Evolutionary conservation across 2,113 vertebrate genomes (phyloP).

Genomic region (Phasianus colchicus): DNA sequence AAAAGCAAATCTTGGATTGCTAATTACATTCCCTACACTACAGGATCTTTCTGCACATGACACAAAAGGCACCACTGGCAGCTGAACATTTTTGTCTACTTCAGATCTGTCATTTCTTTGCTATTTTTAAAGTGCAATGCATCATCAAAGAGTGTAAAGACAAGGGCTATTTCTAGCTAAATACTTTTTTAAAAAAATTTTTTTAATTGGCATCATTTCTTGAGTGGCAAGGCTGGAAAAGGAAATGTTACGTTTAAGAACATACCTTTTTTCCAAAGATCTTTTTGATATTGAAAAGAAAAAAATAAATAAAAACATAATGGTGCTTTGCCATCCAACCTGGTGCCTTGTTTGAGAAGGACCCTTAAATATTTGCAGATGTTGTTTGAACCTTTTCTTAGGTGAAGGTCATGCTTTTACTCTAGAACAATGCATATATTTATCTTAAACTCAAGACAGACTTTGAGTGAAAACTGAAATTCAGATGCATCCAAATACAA

Average conservation of each 20-base stretch:
- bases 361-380: not conserved
- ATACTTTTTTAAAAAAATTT: not conserved
- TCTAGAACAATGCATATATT: not conserved
- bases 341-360: not conserved
- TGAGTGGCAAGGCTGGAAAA: not conserved
- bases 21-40: not conserved
- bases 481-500: not conserved
- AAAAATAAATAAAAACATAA: not conserved
- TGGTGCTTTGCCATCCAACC: not conserved
- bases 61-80: not conserved
- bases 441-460: not conserved
- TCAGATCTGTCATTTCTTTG: not conserved
- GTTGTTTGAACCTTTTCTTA: not conserved
- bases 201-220: not conserved
- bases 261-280: not conserved
- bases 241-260: not conserved
- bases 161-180: not conserved
- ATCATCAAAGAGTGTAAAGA: not conserved
- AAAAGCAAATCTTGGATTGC: not conserved
- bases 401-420: not conserved
- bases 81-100: not conserved
- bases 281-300: not conserved
- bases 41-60: no score
- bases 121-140: not conserved
- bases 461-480: not conserved